Base-by-base conservation (phyloP, 2,888 invertebrate species). In the Drosophila yooni region DNA sequence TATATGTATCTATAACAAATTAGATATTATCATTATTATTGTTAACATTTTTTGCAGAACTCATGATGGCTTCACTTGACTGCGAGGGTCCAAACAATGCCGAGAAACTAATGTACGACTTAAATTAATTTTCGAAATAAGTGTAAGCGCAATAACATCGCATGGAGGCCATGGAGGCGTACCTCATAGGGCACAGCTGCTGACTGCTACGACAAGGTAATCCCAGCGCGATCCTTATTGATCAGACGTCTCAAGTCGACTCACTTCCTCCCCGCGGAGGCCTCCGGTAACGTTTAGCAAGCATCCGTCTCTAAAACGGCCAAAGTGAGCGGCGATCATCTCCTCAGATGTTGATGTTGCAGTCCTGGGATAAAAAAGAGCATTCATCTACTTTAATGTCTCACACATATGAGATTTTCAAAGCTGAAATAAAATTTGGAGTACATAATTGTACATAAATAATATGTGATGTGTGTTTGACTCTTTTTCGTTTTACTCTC, bases 161-260 rank as follows among this genome's bases (percentile, higher is more conserved):
- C 77, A 77, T 74, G 77, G 77, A 77, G 77, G 77, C 77, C 77
- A 77, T 64, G 77, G 77, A 79, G 77, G 75, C 79, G 77, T 79
- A 51, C 29, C 62, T 74, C 70, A 77, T 63, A 66, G 78, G 77
- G 66, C 74, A 74, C 60, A 61, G 77, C 77, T 74, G 77, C 63
- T 70, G 74, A 61, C 69, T 73, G 76, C 76, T 72, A 53, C 43
- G 61, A 53, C 56, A 70, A 48, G 59, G 21, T 62, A 48, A 63
- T 66, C 52, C 75, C 75, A 73, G 73, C 73, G 51, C 61, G 64
- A 74, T 77, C 64, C 77, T 78, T 74, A 78, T 63, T 57, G 74
- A 58, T 70, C 70, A 63, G 66, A 70, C 77, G 77, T 79, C 77
- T 77, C 77, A 77, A 79, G 79, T 77, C 77, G 77, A 79, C 77